Evolutionary conservation across 2,888 invertebrate species (phyloP).

Genomic region (Coelopa pilipes): DNA sequence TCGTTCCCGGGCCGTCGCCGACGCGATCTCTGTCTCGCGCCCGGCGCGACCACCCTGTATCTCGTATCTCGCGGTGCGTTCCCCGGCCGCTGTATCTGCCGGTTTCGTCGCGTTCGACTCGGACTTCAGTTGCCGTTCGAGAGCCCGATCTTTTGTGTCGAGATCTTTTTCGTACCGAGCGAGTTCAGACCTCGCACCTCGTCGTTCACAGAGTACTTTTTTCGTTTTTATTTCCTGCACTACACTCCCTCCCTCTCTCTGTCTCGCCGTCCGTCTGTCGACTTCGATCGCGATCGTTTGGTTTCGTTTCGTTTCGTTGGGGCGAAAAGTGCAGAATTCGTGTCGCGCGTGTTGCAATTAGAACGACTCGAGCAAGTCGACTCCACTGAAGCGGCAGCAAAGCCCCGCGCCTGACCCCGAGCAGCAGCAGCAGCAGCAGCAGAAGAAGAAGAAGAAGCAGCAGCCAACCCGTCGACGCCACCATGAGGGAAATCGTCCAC

Average conservation of each 20-base stretch:
- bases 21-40: neutral
- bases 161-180: conserved; percentile 17
- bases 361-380: too few species aligned
- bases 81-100: neutral
- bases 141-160: conserved; percentile 31
- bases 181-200: neutral
- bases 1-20: neutral
- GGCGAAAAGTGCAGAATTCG: neutral
- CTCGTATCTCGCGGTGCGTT: conserved; percentile 21
- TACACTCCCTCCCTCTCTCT: too few species aligned
- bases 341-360: neutral
- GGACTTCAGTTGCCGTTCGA: conserved; percentile 26
- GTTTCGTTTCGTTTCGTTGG: too few species aligned
- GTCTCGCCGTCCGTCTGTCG: too few species aligned
- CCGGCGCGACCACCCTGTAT: conserved; percentile 23
- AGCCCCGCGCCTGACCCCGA: neutral
- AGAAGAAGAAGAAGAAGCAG: too few species aligned
- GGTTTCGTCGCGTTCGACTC: conserved; percentile 11
- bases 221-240: neutral
- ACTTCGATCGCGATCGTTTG: too few species aligned
- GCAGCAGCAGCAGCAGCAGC: too few species aligned
- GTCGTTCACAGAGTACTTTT: neutral
- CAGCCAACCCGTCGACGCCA: conserved; percentile 56
- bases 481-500: conserved; percentile 93
- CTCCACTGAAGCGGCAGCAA: conserved; percentile 4